A percentile compares a stretch with the other conserved stretches of the same genome.
Conservation (phyloP, 2,113 vertebrate genomes). For the Dasyurus viverrinus region DNA sequence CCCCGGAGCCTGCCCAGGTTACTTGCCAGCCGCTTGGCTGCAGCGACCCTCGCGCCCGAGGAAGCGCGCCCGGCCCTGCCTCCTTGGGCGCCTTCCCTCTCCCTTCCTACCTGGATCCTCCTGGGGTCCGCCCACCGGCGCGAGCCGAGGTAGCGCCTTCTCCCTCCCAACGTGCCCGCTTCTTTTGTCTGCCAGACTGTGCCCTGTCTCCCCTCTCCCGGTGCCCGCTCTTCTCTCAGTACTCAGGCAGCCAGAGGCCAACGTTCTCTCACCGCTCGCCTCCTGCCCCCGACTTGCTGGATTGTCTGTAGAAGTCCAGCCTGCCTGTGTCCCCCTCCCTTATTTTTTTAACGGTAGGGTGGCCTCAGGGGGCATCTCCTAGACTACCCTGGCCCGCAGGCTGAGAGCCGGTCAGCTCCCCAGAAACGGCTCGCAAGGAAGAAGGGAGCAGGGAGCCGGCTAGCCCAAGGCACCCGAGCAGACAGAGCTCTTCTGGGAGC, state of each 20-base stretch:
- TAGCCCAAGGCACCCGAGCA: no score
- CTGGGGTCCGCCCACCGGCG: not conserved
- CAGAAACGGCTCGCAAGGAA: not conserved
- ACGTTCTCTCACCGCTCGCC: not conserved
- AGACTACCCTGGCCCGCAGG: not conserved
- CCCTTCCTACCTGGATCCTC: not conserved
- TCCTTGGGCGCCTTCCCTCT: conserved; percentile 39
- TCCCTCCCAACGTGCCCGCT: conserved; percentile 22
- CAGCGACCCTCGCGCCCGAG: no score
- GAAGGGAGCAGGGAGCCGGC: not conserved
- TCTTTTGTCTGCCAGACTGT: conserved; percentile 67
- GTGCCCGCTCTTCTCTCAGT: rapidly evolving
- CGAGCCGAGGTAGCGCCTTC: not conserved
- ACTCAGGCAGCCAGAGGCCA: not conserved
- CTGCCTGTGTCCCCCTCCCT: not conserved
- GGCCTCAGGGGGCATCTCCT: not conserved
- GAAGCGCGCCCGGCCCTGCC: conserved; percentile 76
- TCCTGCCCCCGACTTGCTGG: no score
- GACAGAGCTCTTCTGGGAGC: not conserved
- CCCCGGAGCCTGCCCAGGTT: conserved; percentile 86
- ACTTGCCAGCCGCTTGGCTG: conserved; percentile 85
- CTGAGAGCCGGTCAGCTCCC: not conserved
- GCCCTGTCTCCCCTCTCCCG: not conserved
- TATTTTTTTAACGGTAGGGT: not conserved
- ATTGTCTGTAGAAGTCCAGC: not conserved